phyloP scores from a whole-genome alignment of 2,888 invertebrate species.

The Dynastes grantii region DNA sequence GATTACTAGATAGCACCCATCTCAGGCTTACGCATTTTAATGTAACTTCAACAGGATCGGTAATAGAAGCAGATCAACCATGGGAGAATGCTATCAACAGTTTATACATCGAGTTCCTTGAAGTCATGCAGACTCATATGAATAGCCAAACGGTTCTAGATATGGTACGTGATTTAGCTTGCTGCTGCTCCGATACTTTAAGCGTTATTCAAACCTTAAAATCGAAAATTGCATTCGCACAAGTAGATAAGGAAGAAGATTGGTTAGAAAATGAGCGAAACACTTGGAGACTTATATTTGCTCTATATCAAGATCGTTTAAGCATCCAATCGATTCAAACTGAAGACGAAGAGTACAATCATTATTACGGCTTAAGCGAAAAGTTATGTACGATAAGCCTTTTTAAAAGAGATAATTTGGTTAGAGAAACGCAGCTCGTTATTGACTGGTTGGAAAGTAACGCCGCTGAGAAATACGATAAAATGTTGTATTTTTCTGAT shows the following conservation, averaged over 20 bases:
- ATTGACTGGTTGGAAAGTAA: slow-evolving; percentile 95
- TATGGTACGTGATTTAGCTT: slow-evolving; percentile 65
- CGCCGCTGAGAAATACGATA: slow-evolving; percentile 74
- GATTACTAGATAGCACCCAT: slow-evolving; percentile 53
- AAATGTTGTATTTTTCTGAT: slow-evolving; percentile 85
- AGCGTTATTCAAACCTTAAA: slow-evolving; percentile 66
- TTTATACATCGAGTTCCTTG: slow-evolving; percentile 68
- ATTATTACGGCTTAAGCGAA: slow-evolving; percentile 73
- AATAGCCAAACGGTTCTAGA: slow-evolving; percentile 66
- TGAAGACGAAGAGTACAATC: slow-evolving; percentile 58
- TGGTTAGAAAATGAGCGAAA: slow-evolving; percentile 88
- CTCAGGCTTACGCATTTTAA: slow-evolving; percentile 55
- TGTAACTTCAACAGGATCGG: slow-evolving; percentile 63
- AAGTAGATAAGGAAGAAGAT: slow-evolving; percentile 63
- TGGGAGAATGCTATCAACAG: slow-evolving; percentile 66
- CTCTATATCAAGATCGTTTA: slow-evolving; percentile 87
- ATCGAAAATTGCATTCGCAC: slow-evolving; percentile 63
- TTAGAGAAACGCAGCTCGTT: slow-evolving; percentile 84
- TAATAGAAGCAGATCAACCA: slow-evolving; percentile 63
- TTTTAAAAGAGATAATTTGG: slow-evolving; percentile 74
- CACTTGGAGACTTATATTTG: slow-evolving; percentile 90
- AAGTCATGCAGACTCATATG: slow-evolving; percentile 65
- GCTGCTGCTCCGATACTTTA: slow-evolving; percentile 68
- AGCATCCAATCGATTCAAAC: slow-evolving; percentile 66
- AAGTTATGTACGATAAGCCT: slow-evolving; percentile 75